These are phyloP conservation scores for Perodicticus potto DNA, from an alignment of 2,797 vertebrate genomes.

Conservation along the genomic window DNA sequence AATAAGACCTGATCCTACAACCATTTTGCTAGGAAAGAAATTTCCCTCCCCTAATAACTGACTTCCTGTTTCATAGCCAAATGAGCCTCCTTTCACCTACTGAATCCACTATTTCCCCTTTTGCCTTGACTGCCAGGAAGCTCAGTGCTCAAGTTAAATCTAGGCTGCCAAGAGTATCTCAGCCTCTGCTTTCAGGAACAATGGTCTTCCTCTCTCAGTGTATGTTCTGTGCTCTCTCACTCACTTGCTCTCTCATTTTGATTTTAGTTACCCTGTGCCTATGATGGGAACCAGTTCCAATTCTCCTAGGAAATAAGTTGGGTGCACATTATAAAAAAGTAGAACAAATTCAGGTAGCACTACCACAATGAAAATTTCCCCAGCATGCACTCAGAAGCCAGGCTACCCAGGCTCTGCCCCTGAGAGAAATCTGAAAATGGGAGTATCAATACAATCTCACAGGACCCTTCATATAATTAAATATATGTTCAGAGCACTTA, in stretches of 20 bases:
- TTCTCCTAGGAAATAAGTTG: neutral
- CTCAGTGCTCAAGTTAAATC: neutral
- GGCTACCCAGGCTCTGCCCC: neutral
- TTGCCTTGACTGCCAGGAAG: slow-evolving; percentile 38
- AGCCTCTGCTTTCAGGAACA: neutral
- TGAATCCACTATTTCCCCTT: neutral
- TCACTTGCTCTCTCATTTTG: neutral
- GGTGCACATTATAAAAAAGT: neutral
- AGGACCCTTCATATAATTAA: neutral
- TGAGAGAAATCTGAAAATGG: neutral
- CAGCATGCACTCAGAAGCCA: neutral
- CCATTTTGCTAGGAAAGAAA: neutral
- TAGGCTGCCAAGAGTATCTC: neutral
- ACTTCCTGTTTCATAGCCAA: neutral
- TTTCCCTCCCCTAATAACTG: neutral
- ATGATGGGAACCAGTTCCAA: neutral
- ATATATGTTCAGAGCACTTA: fast-evolving
- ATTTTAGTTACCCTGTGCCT: neutral
- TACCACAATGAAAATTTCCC: neutral
- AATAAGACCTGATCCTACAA: neutral
- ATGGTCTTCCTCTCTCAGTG: neutral
- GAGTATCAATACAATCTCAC: fast-evolving
- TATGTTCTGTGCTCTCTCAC: neutral
- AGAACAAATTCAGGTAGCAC: neutral
- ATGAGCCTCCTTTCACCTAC: neutral